Evolutionary conservation across 2,797 vertebrate species (phyloP), one percentile per base, ranked within the genome.

Genomic region (Sebastiscus albofasciatus): DNA sequence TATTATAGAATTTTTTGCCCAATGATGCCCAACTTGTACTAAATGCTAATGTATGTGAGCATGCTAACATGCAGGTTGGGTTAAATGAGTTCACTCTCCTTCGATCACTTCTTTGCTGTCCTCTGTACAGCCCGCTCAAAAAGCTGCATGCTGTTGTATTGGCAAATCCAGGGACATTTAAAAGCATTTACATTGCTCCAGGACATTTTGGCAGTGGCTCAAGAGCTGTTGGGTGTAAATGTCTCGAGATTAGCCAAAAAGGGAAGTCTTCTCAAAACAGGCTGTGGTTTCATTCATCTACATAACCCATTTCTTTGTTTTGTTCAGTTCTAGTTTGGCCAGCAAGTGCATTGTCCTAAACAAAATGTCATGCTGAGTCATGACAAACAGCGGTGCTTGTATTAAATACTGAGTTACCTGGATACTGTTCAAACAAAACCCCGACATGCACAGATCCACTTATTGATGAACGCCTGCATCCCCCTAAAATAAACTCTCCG

Each of bases 371-470:
- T 9, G 27, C 16, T 13, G 61, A 77, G 64, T 62, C 72, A 64
- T 29, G 13, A 29, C 67, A 55, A 68, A 54, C 62, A 64, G 33
- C 2, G 3, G n/a, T n/a, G 60, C 16, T 33, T 13, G 26, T 31
- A 20, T 55, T 26, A n/a, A 65, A 68, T 2, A n/a, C 31, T 11
- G n/a, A 33, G 52, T 68, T 61, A 72, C 75, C 77, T 59, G 66
- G 59, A 66, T 12, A 62, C 69, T 49, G 34, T 33, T 60, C 29
- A 82, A 82, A 87, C 82, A 81, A 65, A 74, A 33, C 33, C 72
- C 46, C 29, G 24, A 59, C 12, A 62, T 33, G 22, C 56, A 62
- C 2, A 26, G 20, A 55, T 59, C 59, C 26, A 34, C 39, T 14
- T 52, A 49, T 36, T 61, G 12, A 49, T 61, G 12, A 11, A n/a